Percentiles rank a stretch among this genome's conserved stretches.
Conservation (phyloP, 2,113 vertebrate species). For the Xyliphius kryptos region DNA sequence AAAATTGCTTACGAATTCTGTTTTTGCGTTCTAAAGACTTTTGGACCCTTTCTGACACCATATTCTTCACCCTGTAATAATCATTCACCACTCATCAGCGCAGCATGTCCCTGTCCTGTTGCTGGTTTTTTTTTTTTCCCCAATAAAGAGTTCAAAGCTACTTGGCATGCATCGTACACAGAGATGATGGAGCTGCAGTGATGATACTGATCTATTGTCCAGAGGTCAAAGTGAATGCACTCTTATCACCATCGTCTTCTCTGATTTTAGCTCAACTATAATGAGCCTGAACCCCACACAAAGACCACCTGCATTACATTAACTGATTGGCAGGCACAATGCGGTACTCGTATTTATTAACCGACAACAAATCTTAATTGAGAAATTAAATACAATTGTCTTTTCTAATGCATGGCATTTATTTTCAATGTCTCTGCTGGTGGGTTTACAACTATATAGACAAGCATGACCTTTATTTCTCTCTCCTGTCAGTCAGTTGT, state of each 20-base stretch:
- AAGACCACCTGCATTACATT: not conserved
- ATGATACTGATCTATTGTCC: slow-evolving; percentile 35
- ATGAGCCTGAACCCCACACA: slow-evolving; percentile 10
- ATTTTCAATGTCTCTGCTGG: not conserved
- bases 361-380: not conserved
- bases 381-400: slow-evolving; percentile 4
- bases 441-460: not conserved
- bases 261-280: slow-evolving; percentile 15
- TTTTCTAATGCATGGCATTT: not conserved
- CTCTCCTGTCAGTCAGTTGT: too few relatives aligned
- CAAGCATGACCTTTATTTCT: too few relatives aligned
- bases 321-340: not conserved
- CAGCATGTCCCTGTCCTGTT: not conserved
- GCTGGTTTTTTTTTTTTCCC: not conserved
- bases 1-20: too few relatives aligned
- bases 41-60: too few relatives aligned
- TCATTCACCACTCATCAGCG: too few relatives aligned
- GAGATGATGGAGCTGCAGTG: not conserved
- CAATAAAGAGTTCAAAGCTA: not conserved
- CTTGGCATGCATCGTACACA: slow-evolving; percentile 37
- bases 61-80: too few relatives aligned
- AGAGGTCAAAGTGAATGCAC: slow-evolving; percentile 21
- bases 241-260: slow-evolving; percentile 13
- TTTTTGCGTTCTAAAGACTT: too few relatives aligned
- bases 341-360: slow-evolving; percentile 1